phyloP scores from a whole-genome alignment of 2,113 vertebrate species.

The Saguinus imperator region DNA sequence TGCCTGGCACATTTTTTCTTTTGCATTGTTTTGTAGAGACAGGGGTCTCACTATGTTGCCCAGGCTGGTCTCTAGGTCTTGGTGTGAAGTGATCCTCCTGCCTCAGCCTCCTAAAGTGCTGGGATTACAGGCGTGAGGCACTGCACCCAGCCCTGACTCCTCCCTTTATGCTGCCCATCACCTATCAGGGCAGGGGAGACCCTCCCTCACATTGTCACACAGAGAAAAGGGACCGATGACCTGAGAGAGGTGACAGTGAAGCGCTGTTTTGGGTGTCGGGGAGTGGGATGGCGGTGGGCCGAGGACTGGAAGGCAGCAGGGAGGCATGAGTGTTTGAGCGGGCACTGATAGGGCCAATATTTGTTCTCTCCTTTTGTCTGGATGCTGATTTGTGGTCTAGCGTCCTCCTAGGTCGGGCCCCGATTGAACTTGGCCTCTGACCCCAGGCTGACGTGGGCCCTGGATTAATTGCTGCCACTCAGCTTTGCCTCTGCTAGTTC shows the following conservation, averaged over 20 bases:
- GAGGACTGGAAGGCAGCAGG: fast-evolving
- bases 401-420: not conserved
- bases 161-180: fast-evolving
- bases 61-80: too few species aligned
- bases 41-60: too few species aligned
- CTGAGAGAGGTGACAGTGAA: not conserved
- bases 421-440: not conserved
- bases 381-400: not conserved
- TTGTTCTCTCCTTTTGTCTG: not conserved
- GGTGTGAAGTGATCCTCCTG: too few species aligned
- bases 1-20: too few species aligned
- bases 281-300: fast-evolving
- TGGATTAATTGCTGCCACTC: not conserved
- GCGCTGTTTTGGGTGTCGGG: not conserved
- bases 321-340: too few species aligned
- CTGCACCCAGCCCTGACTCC: not conserved
- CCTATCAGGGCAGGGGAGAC: not conserved
- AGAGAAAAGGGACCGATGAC: not conserved
- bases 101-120: too few species aligned
- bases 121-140: too few species aligned
- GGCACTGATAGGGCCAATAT: not conserved
- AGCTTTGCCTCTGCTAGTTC: not conserved
- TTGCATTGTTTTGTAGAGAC: too few species aligned
- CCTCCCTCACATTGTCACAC: not conserved
- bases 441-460: not conserved